A percentile compares a stretch with the other conserved stretches of the same genome.
Conservation (phyloP, 2,888 invertebrate genomes). For the Patella depressa region DNA sequence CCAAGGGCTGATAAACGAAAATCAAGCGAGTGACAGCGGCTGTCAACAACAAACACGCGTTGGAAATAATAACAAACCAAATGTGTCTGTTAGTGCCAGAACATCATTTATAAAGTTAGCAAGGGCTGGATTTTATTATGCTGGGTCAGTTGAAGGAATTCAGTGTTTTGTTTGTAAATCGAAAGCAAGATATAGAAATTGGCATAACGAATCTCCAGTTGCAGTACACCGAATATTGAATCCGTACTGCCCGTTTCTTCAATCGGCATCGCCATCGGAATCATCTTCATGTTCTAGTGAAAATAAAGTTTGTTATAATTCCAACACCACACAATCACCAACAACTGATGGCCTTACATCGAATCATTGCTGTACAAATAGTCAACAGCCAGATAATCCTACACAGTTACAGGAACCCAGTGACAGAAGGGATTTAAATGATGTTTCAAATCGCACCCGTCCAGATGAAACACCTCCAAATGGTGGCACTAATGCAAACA, state of each 20-base stretch:
- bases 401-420: no score
- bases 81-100: no score
- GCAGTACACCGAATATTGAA: constrained; percentile 2
- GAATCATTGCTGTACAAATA: neutral
- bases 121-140: constrained; percentile 9
- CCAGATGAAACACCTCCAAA: no score
- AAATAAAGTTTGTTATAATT: neutral
- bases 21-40: no score
- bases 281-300: neutral
- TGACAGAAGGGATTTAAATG: no score
- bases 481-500: no score
- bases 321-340: neutral
- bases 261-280: neutral
- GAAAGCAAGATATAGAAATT: neutral
- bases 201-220: constrained; percentile 7
- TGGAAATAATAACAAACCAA: no score
- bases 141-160: neutral
- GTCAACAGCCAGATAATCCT: neutral
- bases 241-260: neutral
- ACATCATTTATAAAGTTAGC: neutral
- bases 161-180: neutral
- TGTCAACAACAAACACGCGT: no score
- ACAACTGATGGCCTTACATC: neutral
- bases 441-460: no score
- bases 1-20: no score